Conservation (phyloP, 2,888 invertebrate species). For the Xanthia icteritia region DNA sequence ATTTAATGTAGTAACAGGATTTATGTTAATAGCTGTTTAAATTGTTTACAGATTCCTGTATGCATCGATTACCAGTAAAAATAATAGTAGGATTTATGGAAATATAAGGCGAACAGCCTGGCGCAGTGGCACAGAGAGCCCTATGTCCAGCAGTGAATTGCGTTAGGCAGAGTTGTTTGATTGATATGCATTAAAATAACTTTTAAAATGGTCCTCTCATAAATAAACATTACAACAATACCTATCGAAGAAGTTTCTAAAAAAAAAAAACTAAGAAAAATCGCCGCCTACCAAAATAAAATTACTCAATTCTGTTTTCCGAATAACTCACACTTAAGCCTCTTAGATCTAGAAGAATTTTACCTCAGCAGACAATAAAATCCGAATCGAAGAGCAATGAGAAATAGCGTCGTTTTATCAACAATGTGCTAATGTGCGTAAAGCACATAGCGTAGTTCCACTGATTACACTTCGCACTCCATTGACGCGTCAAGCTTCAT, state of each 20-base stretch:
- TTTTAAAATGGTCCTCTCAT: not conserved
- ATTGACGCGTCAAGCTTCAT: slow-evolving; percentile 78
- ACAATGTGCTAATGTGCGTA: slow-evolving; percentile 70
- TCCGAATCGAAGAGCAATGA: slow-evolving; percentile 59
- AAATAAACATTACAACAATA: not conserved
- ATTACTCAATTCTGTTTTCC: slow-evolving; percentile 9
- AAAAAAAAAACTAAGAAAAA: not conserved
- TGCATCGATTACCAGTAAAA: not conserved
- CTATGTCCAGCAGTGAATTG: not conserved
- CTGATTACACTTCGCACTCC: slow-evolving; percentile 77
- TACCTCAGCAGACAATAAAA: slow-evolving; percentile 52
- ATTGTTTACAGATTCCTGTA: not conserved
- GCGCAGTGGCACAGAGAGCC: too few relatives aligned
- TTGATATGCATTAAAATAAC: not conserved
- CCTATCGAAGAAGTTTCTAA: not conserved
- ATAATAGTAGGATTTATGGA: not conserved
- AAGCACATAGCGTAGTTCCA: slow-evolving; percentile 70
- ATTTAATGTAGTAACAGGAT: not conserved
- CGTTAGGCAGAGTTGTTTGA: too few relatives aligned
- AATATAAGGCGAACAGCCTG: not conserved
- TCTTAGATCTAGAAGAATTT: slow-evolving; percentile 20
- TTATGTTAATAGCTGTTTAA: not conserved
- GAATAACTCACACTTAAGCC: slow-evolving; percentile 5
- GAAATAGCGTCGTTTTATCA: slow-evolving; percentile 66
- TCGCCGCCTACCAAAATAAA: not conserved